Conservation (phyloP, 2,797 vertebrate genomes). For the Ctenopoma multispine region DNA sequence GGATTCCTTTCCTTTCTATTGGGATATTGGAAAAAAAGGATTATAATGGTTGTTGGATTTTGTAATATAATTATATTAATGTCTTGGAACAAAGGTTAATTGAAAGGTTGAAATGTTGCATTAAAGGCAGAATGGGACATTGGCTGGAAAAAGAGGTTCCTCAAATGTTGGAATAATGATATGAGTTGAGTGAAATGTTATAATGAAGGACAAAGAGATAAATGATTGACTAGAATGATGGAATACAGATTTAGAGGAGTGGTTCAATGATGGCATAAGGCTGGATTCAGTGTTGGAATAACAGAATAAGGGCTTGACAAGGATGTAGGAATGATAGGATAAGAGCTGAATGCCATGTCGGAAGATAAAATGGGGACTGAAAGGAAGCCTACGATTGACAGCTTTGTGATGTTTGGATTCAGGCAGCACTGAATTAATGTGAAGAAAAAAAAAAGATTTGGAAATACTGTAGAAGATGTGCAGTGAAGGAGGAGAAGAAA, state of each 20-base stretch:
- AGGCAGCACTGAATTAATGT: conserved; percentile 33
- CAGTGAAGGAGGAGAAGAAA: conserved; percentile 7
- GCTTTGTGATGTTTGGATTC: conserved; percentile 51
- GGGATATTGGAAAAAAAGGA: neutral
- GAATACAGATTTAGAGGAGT: conserved; percentile 8
- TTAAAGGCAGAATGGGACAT: conserved; percentile 19
- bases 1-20: no score
- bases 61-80: neutral
- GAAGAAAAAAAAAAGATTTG: conserved; percentile 49
- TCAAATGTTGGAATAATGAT: conserved; percentile 20
- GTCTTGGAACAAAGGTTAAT: conserved; percentile 1
- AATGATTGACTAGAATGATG: conserved; percentile 15
- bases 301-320: conserved; percentile 24
- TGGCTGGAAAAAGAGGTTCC: neutral
- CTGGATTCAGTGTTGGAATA: conserved; percentile 15
- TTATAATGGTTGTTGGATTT: conserved; percentile 1
- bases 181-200: conserved; percentile 30
- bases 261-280: neutral
- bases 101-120: conserved; percentile 13
- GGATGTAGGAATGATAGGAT: conserved; percentile 33
- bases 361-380: conserved; percentile 40
- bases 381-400: conserved; percentile 47
- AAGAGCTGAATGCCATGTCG: conserved; percentile 38
- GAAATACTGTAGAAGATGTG: conserved; percentile 30
- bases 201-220: conserved; percentile 26